phyloP scores from a whole-genome alignment of 1,140 invertebrate genomes.

The Diorhabda sublineata region DNA sequence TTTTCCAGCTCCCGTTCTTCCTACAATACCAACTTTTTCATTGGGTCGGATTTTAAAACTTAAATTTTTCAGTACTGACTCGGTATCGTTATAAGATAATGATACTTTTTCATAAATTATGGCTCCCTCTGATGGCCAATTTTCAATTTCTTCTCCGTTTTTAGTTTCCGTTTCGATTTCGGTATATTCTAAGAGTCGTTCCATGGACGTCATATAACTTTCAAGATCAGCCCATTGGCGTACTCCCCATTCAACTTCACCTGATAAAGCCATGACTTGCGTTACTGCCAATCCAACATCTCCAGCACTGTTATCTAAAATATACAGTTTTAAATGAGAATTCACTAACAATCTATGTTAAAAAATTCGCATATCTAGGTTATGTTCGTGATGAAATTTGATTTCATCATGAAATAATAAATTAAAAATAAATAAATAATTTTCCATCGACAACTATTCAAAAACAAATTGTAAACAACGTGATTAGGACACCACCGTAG shows the following conservation, averaged over 20 bases:
- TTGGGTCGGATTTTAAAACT: conserved; percentile 56
- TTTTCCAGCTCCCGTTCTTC: conserved; percentile 78
- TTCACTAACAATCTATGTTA: no score
- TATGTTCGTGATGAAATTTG: no score
- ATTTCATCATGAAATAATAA: no score
- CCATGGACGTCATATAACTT: conserved; percentile 82
- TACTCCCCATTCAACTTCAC: conserved; percentile 81
- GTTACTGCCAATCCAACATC: conserved; percentile 76
- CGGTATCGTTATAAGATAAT: conserved; percentile 63
- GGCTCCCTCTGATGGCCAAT: conserved; percentile 60
- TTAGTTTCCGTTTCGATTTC: conserved; percentile 66
- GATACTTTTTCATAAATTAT: conserved; percentile 63
- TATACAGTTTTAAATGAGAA: no score
- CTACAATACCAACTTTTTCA: conserved; percentile 66
- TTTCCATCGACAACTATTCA: no score
- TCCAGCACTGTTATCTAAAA: conserved; percentile 42
- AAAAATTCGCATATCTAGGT: no score
- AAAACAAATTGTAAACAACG: no score
- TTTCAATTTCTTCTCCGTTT: conserved; percentile 60
- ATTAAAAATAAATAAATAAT: no score
- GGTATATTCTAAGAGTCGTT: conserved; percentile 66
- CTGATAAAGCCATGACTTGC: conserved; percentile 70
- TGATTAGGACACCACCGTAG: no score
- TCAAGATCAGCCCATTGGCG: conserved; percentile 79
- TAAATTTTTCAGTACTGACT: conserved; percentile 62